A percentile compares a stretch with the other conserved stretches of the same genome.
Evolutionary conservation across 2,797 vertebrate species (phyloP).

Genomic region (Darevskia mixta): DNA sequence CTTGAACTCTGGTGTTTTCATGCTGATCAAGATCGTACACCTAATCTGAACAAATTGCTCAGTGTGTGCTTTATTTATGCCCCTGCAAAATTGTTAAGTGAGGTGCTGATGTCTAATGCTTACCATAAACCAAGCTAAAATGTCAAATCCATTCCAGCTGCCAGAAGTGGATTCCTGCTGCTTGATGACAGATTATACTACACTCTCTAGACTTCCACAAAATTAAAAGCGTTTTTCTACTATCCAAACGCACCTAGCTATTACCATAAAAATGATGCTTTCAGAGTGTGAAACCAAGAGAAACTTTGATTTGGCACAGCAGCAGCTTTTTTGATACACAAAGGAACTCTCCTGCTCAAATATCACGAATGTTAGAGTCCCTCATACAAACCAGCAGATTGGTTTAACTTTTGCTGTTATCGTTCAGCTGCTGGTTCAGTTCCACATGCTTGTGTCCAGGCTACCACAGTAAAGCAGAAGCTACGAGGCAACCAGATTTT

Average conservation of each 20-base stretch:
- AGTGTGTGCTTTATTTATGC: conserved; percentile 38
- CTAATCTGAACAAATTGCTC: conserved; percentile 35
- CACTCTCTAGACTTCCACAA: conserved; percentile 47
- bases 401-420: conserved; percentile 29
- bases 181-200: conserved; percentile 49
- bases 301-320: conserved; percentile 25
- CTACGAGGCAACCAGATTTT: conserved; percentile 15
- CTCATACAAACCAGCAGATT: background rate
- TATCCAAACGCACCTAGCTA: conserved; percentile 37
- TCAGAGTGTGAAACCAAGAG: conserved; percentile 19
- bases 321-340: conserved; percentile 2
- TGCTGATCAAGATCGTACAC: conserved; percentile 38
- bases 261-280: conserved; percentile 4
- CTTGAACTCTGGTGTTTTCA: conserved; percentile 24
- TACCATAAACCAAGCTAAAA: conserved; percentile 41
- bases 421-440: background rate
- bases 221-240: conserved; percentile 34
- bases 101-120: conserved; percentile 7
- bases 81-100: conserved; percentile 25
- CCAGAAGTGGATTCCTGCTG: conserved; percentile 51
- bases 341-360: conserved; percentile 20
- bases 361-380: background rate
- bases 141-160: conserved; percentile 50
- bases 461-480: background rate
- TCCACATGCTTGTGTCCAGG: conserved; percentile 4